phyloP scores from a whole-genome alignment of 1,140 invertebrate species.

The Ceratitis capitata region DNA sequence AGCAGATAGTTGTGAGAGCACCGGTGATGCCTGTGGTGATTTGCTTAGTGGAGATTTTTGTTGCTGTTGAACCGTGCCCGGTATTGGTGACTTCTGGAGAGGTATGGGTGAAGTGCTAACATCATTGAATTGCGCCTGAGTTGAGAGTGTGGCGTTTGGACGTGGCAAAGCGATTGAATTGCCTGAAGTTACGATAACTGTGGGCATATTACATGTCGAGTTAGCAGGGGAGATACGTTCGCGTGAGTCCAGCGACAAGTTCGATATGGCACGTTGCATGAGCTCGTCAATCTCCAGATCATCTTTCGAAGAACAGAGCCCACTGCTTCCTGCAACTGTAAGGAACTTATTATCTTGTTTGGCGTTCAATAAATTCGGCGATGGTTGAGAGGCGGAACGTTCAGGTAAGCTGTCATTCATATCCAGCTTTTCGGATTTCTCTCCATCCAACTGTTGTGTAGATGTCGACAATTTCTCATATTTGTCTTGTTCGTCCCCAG shows the following conservation, averaged over 20 bases:
- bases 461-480: constrained; percentile 60
- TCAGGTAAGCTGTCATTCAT: constrained; percentile 2
- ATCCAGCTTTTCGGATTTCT: constrained; percentile 45
- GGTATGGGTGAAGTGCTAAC: constrained; percentile 63
- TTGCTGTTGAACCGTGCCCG: constrained; percentile 10
- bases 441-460: constrained; percentile 54
- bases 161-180: constrained; percentile 44
- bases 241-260: constrained; percentile 60
- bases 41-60: constrained; percentile 44
- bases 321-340: constrained; percentile 47
- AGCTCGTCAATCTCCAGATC: constrained; percentile 64
- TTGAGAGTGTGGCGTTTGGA: background rate
- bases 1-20: constrained; percentile 56
- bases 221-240: constrained; percentile 58
- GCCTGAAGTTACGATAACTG: constrained; percentile 45
- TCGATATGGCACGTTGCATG: constrained; percentile 64
- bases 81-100: constrained; percentile 56
- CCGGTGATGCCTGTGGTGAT: constrained; percentile 56
- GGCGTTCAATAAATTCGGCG: constrained; percentile 33
- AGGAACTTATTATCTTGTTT: constrained; percentile 61
- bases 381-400: constrained; percentile 11
- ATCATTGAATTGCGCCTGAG: constrained; percentile 58
- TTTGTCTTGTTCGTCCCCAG: constrained; percentile 48
- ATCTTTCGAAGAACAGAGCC: constrained; percentile 50
- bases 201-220: constrained; percentile 4